These are phyloP conservation scores for Schmidtea mediterranea DNA, from an alignment of 1,140 invertebrate genomes.

Conservation along the genomic window DNA sequence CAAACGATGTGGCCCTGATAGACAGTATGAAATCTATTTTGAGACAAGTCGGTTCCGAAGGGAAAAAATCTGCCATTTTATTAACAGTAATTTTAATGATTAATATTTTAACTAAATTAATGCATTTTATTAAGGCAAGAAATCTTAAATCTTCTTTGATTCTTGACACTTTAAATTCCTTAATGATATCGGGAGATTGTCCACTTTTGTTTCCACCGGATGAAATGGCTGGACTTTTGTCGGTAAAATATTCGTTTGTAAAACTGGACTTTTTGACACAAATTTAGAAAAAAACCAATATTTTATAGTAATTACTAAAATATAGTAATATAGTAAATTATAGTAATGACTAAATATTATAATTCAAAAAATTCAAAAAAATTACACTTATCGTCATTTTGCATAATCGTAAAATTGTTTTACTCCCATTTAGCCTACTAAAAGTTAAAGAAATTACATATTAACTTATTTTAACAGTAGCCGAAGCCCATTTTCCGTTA, in stretches of 20 bases:
- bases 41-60: slow-evolving; percentile 20
- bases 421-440: too few species aligned
- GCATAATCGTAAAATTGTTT: too few species aligned
- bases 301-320: too few species aligned
- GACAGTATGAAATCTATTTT: slow-evolving; percentile 23
- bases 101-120: not conserved
- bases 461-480: too few species aligned
- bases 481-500: too few species aligned
- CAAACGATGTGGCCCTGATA: slow-evolving; percentile 22
- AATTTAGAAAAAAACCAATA: slow-evolving; percentile 22
- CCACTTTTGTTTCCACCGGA: slow-evolving; percentile 25
- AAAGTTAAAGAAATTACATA: too few species aligned
- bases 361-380: too few species aligned
- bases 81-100: slow-evolving; percentile 16
- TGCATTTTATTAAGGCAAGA: slow-evolving; percentile 11
- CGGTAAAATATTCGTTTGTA: slow-evolving; percentile 10
- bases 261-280: too few species aligned
- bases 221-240: slow-evolving; percentile 24
- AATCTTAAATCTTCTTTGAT: slow-evolving; percentile 19
- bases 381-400: too few species aligned
- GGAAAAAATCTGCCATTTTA: slow-evolving; percentile 19
- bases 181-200: slow-evolving; percentile 23
- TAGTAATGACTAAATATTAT: too few species aligned
- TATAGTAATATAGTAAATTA: too few species aligned
- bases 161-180: slow-evolving; percentile 23